Evolutionary conservation across 2,888 invertebrate genomes (phyloP).

Genomic region (Aethes cnicana): DNA sequence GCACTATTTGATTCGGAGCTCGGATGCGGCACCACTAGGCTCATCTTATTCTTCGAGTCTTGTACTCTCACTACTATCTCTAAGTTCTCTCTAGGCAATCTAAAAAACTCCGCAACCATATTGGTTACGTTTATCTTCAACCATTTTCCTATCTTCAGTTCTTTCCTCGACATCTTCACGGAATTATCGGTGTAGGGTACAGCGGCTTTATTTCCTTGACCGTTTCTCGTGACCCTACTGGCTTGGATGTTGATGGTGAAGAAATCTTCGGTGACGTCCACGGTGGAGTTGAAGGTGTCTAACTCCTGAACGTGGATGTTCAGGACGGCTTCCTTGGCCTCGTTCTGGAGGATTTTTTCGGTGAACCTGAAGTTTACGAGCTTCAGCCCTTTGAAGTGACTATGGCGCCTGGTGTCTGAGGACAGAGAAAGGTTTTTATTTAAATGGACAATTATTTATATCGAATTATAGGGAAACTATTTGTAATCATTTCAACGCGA

Average conservation of each 20-base stretch:
- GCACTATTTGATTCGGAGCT: slow-evolving; percentile 80
- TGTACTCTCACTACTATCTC: slow-evolving; percentile 89
- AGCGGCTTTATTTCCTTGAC: slow-evolving; percentile 66
- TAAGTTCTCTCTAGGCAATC: slow-evolving; percentile 87
- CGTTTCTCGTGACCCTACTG: slow-evolving; percentile 67
- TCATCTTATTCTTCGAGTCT: slow-evolving; percentile 83
- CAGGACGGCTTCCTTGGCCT: slow-evolving; percentile 86
- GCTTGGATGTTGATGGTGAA: slow-evolving; percentile 68
- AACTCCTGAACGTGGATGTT: slow-evolving; percentile 84
- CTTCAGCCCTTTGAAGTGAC: slow-evolving; percentile 85
- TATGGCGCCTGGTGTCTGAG: slow-evolving; percentile 86
- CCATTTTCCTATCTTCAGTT: slow-evolving; percentile 85
- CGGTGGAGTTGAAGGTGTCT: slow-evolving; percentile 59
- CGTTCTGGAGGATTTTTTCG: slow-evolving; percentile 86
- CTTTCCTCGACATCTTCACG: slow-evolving; percentile 75
- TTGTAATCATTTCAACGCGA: too few relatives aligned
- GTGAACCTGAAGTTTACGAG: slow-evolving; percentile 88
- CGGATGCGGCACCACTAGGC: slow-evolving; percentile 86
- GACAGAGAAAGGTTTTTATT: slow-evolving; percentile 48
- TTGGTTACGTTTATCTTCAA: slow-evolving; percentile 88
- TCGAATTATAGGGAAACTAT: too few relatives aligned
- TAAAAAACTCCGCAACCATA: slow-evolving; percentile 90
- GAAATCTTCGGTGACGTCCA: slow-evolving; percentile 58
- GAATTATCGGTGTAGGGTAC: slow-evolving; percentile 66
- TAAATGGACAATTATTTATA: too few relatives aligned